These are phyloP conservation scores for Rhamnusium bicolor DNA, from an alignment of 2,888 invertebrate species.

Conservation along the genomic window DNA sequence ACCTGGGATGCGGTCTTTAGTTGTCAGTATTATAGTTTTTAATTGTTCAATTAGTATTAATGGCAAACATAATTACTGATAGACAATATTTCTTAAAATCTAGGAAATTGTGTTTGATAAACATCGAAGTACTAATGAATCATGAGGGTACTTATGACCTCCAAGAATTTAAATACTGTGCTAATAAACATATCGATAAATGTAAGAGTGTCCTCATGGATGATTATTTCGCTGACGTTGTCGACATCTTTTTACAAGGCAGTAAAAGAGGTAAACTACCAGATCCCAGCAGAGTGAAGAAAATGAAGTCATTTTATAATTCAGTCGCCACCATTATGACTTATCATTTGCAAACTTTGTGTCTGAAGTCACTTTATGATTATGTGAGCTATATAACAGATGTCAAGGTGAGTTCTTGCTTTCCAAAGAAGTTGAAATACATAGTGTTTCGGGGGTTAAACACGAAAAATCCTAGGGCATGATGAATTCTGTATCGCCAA, in stretches of 20 bases:
- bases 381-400: slow-evolving; percentile 85
- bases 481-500: too few relatives aligned
- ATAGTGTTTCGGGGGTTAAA: too few relatives aligned
- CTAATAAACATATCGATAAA: slow-evolving; percentile 77
- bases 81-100: too few relatives aligned
- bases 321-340: slow-evolving; percentile 92
- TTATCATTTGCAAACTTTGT: slow-evolving; percentile 86
- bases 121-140: slow-evolving; percentile 74
- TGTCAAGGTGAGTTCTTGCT: slow-evolving; percentile 76
- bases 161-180: slow-evolving; percentile 75
- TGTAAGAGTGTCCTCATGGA: slow-evolving; percentile 79
- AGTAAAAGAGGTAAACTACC: slow-evolving; percentile 80
- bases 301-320: slow-evolving; percentile 86
- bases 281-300: slow-evolving; percentile 76
- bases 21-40: too few relatives aligned
- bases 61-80: too few relatives aligned
- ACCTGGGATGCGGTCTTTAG: too few relatives aligned
- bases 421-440: too few relatives aligned
- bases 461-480: too few relatives aligned
- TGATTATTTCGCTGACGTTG: slow-evolving; percentile 78
- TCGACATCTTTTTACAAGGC: slow-evolving; percentile 79
- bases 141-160: slow-evolving; percentile 80
- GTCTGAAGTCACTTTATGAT: slow-evolving; percentile 84
- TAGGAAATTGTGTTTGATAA: slow-evolving; percentile 77
- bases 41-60: too few relatives aligned